Base-by-base conservation (phyloP, 1,140 invertebrate species). In the Diorhabda carinulata region DNA sequence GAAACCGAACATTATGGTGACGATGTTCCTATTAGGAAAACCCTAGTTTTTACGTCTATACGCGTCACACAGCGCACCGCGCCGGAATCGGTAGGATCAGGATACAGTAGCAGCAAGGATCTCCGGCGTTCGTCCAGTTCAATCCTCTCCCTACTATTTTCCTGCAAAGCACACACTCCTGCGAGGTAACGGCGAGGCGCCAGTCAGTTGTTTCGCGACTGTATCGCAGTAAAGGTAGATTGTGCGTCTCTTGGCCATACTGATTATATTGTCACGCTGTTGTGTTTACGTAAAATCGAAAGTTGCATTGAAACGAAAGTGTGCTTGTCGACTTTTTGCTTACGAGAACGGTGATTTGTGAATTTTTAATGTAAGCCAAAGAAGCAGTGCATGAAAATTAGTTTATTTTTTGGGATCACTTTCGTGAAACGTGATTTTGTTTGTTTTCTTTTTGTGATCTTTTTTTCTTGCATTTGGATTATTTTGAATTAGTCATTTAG, bases 31-130 rank as follows among this genome's bases (percentile, higher is more conserved):
- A 52, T 52, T 52, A 52, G 47, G 25, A 25, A 52, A 52, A 52
- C 47, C 47, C 47, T 8, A n/a, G 47, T n/a, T 52, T 52, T 52
- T 52, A 52, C 47, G 47, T 52, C 47, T 52, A 6, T 3, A 52
- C 47, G 47, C 6, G 6, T 6, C 47, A 52, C 2, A 52, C 47
- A 52, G 47, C 47, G 47, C 47, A 25, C 47, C 6, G 47, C 47
- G 47, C 3, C 47, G 25, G 25, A 25, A 25, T 25, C 25, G 25
- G 25, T 25, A 25, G 25, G 25, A 52, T 52, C 47, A 52, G 6
- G 47, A 52, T 52, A 52, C 47, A 52, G 47, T 52, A 52, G 47
- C 47, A 52, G 47, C 47, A 52, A 52, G 47, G 47, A 52, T 52
- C 47, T 52, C 47, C 47, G 47, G 47, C 47, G 47, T 52, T n/a